Evolutionary conservation across 2,113 vertebrate species (phyloP).

Genomic region (Porphyrio hochstetteri): DNA sequence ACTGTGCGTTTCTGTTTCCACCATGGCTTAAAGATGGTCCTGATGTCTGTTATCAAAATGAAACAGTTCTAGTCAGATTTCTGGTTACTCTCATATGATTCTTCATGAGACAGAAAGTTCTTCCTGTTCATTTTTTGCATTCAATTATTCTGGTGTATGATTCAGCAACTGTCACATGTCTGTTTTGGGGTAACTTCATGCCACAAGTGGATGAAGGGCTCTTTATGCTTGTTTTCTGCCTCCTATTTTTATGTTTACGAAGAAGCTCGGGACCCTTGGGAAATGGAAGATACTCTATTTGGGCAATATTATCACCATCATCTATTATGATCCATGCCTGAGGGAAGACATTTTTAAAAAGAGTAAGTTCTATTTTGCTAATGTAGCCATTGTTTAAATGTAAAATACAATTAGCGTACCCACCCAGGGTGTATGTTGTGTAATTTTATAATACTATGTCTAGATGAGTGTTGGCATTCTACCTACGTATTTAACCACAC

Average conservation of each 20-base stretch:
- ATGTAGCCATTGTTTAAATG: slow-evolving; percentile 53
- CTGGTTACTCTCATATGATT: neutral
- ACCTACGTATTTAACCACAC: slow-evolving; percentile 58
- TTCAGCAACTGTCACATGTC: neutral
- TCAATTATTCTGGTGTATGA: neutral
- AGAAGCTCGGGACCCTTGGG: neutral
- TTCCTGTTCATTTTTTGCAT: neutral
- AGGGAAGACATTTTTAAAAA: slow-evolving; percentile 18
- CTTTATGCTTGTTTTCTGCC: neutral
- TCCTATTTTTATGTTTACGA: neutral
- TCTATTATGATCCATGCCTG: neutral
- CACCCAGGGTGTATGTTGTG: slow-evolving; percentile 59
- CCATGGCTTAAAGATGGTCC: neutral
- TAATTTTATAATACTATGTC: slow-evolving; percentile 58
- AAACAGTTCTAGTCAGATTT: neutral
- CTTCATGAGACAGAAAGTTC: neutral
- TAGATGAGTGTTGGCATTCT: slow-evolving; percentile 68
- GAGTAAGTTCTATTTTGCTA: slow-evolving; percentile 59
- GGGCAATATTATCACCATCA: neutral
- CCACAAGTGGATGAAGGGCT: neutral
- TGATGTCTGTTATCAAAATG: neutral
- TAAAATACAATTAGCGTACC: slow-evolving; percentile 66
- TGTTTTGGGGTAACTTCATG: neutral
- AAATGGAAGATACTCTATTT: neutral
- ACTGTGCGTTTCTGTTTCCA: neutral